These are phyloP conservation scores for Ardeotis arabs DNA, from an alignment of 2,113 vertebrate species.

Conservation along the genomic window DNA sequence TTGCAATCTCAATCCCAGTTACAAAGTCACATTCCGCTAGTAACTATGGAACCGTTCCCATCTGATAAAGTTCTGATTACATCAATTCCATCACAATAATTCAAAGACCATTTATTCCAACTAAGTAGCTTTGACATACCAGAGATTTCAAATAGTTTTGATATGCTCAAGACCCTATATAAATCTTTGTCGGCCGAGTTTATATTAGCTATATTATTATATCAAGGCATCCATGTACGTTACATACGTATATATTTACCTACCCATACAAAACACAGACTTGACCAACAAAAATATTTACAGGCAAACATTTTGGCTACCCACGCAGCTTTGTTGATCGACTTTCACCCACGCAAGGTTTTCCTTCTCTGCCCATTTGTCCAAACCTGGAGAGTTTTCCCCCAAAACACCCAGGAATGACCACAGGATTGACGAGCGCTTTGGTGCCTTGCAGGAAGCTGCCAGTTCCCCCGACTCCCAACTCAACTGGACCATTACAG, in stretches of 20 bases:
- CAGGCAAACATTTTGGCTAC: accelerated
- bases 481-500: background rate
- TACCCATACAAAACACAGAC: background rate
- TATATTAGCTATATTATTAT: too few relatives aligned
- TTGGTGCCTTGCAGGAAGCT: background rate
- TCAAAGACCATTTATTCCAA: background rate
- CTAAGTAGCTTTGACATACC: background rate
- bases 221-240: accelerated
- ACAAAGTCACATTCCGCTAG: background rate
- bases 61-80: constrained; percentile 6
- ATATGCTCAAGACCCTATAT: background rate
- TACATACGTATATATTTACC: background rate
- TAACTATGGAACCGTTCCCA: background rate
- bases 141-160: background rate
- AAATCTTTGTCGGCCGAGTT: background rate
- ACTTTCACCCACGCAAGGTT: background rate
- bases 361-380: background rate
- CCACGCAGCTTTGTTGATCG: background rate
- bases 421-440: background rate
- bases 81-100: background rate
- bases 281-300: background rate
- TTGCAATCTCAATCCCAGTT: background rate
- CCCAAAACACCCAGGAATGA: background rate
- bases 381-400: background rate
- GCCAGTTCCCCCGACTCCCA: background rate